Conservation (phyloP, 2,888 invertebrate genomes). For the Caenorhabditis uteleia region DNA sequence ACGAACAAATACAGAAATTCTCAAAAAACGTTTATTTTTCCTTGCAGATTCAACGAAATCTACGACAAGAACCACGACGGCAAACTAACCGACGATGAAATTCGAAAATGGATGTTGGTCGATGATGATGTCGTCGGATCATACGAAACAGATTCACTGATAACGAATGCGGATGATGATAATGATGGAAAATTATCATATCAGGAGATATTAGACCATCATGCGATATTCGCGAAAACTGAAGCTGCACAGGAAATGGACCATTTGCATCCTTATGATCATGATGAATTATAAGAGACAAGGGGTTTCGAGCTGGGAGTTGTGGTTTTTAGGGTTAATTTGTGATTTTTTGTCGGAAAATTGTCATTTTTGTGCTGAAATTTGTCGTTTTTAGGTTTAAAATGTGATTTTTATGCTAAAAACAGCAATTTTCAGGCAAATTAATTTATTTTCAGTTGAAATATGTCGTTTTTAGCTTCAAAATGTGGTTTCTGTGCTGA, state of each 20-base stretch:
- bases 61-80: conserved; percentile 87
- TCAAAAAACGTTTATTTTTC: conserved; percentile 62
- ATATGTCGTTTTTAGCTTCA: no score
- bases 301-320: no score
- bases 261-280: conserved; percentile 81
- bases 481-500: no score
- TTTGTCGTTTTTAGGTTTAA: no score
- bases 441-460: no score
- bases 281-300: conserved; percentile 63
- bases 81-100: conserved; percentile 79
- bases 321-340: no score
- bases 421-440: not conserved
- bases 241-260: conserved; percentile 89
- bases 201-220: conserved; percentile 83
- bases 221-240: conserved; percentile 89
- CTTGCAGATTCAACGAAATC: conserved; percentile 80
- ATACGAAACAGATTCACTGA: conserved; percentile 71
- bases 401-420: no score
- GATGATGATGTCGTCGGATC: conserved; percentile 51
- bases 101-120: conserved; percentile 79
- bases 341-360: no score
- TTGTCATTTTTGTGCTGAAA: no score
- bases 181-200: conserved; percentile 77
- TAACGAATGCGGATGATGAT: conserved; percentile 80
- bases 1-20: not conserved